Base-by-base conservation (phyloP, 2,113 vertebrate genomes). In the Clinocottus analis region DNA sequence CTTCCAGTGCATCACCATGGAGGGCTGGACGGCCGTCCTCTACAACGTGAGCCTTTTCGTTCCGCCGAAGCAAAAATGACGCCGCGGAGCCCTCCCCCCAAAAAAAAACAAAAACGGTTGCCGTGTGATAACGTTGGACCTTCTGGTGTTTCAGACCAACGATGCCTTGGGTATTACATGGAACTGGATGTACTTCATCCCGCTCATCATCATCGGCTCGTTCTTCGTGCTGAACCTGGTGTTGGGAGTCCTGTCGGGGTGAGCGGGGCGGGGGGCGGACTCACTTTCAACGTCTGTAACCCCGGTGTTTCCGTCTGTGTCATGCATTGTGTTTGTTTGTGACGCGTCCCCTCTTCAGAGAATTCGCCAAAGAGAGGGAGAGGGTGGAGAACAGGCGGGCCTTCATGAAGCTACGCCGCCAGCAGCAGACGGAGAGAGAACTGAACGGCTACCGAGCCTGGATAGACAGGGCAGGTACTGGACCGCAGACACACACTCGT, bases 1-100 rank as follows among this genome's bases (percentile, higher is more conserved):
- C 77, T 99, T 99, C 94, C 98, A 99, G 94, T 99, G 98, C 66
- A 99, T 99, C 85, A 99, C 98, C 85, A 99, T 99, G 98, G 98
- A 99, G 90, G 98, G 98, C 39, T 99, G 98, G 98, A 99, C 98
- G 4, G 97, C 98, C 5, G 98, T 99, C 51, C 95, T 99, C 7
- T 99, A 99, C 86, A 95, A 95, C 2, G 95, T 96, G 81, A 94
- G 94, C 75, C 7, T 53, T 14, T 21, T 1, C 33, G 37, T 41
- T 23, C 63, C 25, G 33, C 53, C 6, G 14, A 37, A 27, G 31
- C 17, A 33, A 37, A 47, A 35, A 56, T 17, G 2, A 75, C 33
- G 39, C 29, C n/a, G n/a, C n/a, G n/a, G n/a, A n/a, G n/a, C n/a
- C n/a, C n/a, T n/a, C n/a, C n/a, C n/a, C n/a, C n/a, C n/a, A n/a